Base-by-base conservation (phyloP, 2,797 vertebrate species). In the Esox masquinongy region DNA sequence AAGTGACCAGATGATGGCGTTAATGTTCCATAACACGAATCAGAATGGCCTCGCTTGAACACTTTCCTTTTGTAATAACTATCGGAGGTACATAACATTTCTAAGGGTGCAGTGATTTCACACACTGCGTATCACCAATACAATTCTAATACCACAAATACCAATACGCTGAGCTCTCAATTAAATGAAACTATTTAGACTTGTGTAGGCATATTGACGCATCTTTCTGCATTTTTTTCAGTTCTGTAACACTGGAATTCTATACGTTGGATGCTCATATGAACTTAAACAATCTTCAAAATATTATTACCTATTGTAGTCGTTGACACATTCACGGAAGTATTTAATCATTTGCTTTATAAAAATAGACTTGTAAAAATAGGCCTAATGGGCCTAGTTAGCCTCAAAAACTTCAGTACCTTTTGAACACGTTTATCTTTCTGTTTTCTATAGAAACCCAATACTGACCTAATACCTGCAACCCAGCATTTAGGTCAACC, bases 1-100 rank as follows among this genome's bases (percentile, higher is more conserved):
- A 0, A 0, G 0, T 4, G 0, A 73, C 92, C 96, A 94, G 94
- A 79, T 90, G 96, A 91, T 95, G 96, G 95, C 94, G 95, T 92
- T 94, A 90, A 94, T 91, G 88, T 88, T 93, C 92, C 91, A 94
- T 76, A 84, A 70, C 84, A 53, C 9, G 47, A 29, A 49, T 9
- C 2, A 36, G 24, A 56, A 34, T 31, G 8, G 26, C 59, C 53
- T 56, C 70, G 16, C 24, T 64, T 43, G 17, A 26, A 3, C 5
- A 80, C 77, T 73, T 82, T 86, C 77, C 69, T 72, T 77, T 70
- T 50, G 22, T 70, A 4, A 34, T 29, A 51, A 74, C 81, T 61
- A 61, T 26, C n/a, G 75, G 2, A n/a, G 64, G 3, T 75, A 75
- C 72, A 78, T 80, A 83, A 85, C 79, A 67, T 80, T 88, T 88